Conservation (phyloP, 1,140 invertebrate genomes). For the Globodera rostochiensis region DNA sequence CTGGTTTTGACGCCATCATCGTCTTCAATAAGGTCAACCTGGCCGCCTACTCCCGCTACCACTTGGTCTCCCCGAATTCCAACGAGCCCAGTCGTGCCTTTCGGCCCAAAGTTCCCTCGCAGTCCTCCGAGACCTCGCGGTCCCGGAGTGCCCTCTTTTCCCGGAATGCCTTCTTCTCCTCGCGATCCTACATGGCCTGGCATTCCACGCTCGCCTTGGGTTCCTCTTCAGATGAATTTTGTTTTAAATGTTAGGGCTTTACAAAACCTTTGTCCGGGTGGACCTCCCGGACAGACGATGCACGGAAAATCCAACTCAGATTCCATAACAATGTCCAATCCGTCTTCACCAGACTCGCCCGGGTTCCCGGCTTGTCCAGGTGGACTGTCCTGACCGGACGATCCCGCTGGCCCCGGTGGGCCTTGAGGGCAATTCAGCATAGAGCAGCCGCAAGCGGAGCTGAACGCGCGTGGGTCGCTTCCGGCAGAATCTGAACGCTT, state of each 20-base stretch:
- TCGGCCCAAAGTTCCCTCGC: conserved; percentile 12
- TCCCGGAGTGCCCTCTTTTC: conserved; percentile 14
- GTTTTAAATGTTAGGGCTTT: background rate
- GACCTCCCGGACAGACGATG: conserved; percentile 45
- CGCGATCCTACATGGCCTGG: conserved; percentile 17
- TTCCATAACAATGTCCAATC: conserved; percentile 44
- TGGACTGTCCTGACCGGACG: conserved; percentile 38
- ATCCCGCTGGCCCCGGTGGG: conserved; percentile 38
- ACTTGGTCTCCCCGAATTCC: conserved; percentile 34
- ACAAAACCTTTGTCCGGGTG: conserved; percentile 43
- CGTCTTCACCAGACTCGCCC: conserved; percentile 41
- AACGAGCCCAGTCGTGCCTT: conserved; percentile 22
- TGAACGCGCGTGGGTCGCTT: background rate
- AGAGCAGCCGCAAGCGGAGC: background rate
- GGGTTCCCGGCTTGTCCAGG: conserved; percentile 45
- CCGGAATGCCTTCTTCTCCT: conserved; percentile 36
- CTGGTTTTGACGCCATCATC: conserved; percentile 38
- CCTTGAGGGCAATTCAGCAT: conserved; percentile 37
- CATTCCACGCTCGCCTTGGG: conserved; percentile 48
- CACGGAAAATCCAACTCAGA: conserved; percentile 47
- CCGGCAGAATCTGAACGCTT: background rate
- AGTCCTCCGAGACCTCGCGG: conserved; percentile 7
- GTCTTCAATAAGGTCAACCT: conserved; percentile 20
- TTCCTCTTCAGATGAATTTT: conserved; percentile 27
- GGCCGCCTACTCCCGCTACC: conserved; percentile 14